phyloP scores from a whole-genome alignment of 2,888 invertebrate species.

The Ochropacha duplaris region DNA sequence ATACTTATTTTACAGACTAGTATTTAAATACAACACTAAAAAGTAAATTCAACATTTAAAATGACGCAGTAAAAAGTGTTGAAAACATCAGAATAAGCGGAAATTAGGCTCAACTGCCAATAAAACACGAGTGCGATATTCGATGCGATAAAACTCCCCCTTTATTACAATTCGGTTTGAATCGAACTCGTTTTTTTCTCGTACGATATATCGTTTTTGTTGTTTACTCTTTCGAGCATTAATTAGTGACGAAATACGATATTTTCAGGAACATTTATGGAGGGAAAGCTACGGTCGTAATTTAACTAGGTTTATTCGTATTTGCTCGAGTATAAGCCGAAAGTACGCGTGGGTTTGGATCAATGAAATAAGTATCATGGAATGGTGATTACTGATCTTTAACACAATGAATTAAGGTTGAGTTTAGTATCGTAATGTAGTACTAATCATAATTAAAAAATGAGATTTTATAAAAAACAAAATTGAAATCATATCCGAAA shows the following conservation, averaged over 20 bases:
- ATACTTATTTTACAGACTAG: too few relatives aligned
- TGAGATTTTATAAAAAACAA: too few relatives aligned
- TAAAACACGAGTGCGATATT: constrained; percentile 49
- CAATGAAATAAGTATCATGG: background rate
- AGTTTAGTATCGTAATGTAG: too few relatives aligned
- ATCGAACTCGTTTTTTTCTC: constrained; percentile 53
- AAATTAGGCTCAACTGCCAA: constrained; percentile 67
- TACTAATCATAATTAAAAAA: too few relatives aligned
- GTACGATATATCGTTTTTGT: constrained; percentile 57
- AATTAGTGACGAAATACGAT: constrained; percentile 76
- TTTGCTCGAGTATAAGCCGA: background rate
- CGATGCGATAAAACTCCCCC: constrained; percentile 56
- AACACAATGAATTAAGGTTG: background rate
- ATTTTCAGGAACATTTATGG: constrained; percentile 57
- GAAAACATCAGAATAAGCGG: constrained; percentile 45
- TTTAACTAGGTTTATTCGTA: constrained; percentile 1
- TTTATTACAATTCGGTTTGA: constrained; percentile 56
- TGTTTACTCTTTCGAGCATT: constrained; percentile 67
- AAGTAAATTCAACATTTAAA: constrained; percentile 28
- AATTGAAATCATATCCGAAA: background rate
- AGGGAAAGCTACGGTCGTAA: constrained; percentile 22
- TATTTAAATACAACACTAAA: too few relatives aligned
- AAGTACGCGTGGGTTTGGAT: background rate
- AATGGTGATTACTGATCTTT: background rate
- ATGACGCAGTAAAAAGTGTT: constrained; percentile 19